phyloP scores from a whole-genome alignment of 2,797 vertebrate genomes.

The Syngnathus acus region DNA sequence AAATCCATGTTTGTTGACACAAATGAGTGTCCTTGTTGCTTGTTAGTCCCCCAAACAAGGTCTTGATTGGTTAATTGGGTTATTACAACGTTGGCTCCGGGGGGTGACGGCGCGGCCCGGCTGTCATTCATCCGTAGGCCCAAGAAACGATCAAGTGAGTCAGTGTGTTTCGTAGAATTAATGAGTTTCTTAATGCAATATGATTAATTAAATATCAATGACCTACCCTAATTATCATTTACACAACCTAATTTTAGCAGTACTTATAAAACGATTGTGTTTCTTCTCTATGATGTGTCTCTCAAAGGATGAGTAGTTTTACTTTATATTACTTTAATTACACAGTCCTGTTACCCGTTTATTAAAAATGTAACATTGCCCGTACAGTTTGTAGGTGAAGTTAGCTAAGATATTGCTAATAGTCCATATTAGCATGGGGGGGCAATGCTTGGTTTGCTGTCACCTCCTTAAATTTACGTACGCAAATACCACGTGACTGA shows the following conservation, averaged over 20 bases:
- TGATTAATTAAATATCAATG: neutral
- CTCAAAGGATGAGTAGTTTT: neutral
- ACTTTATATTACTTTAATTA: neutral
- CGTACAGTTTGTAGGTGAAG: neutral
- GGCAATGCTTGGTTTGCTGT: neutral
- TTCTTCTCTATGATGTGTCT: neutral
- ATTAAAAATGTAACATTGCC: neutral
- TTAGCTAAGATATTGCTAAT: neutral
- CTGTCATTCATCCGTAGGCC: constrained; percentile 56
- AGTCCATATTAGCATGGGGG: neutral
- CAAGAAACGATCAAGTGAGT: constrained; percentile 14
- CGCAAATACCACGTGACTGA: too few species aligned
- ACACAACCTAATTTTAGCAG: neutral
- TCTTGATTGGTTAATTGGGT: constrained; percentile 76
- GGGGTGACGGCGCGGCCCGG: constrained; percentile 52
- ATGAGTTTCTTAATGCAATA: neutral
- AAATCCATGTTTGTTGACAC: constrained; percentile 61
- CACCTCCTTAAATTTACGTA: too few species aligned
- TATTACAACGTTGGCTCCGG: constrained; percentile 65
- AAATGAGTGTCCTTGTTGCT: constrained; percentile 68
- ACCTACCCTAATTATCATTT: neutral
- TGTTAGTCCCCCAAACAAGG: constrained; percentile 66
- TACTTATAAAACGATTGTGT: neutral
- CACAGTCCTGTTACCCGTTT: neutral
- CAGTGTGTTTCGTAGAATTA: neutral